phyloP scores from a whole-genome alignment of 2,113 vertebrate species.

The Ramphastos sulfuratus region DNA sequence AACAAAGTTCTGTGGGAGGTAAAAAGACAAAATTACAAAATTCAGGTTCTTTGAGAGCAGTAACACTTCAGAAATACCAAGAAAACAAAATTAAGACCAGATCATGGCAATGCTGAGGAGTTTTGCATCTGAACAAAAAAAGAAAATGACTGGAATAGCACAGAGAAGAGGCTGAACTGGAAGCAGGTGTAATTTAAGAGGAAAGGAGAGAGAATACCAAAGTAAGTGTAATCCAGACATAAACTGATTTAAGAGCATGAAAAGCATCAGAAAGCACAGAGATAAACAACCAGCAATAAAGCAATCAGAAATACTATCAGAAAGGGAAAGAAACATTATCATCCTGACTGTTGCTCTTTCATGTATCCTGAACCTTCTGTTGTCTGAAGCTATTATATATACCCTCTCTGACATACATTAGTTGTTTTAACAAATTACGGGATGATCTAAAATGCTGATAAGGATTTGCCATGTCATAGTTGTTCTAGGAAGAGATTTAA shows the following conservation, averaged over 20 bases:
- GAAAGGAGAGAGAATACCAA: background rate
- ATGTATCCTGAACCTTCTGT: background rate
- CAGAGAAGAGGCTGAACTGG: background rate
- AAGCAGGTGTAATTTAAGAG: background rate
- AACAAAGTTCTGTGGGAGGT: background rate
- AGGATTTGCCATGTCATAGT: background rate
- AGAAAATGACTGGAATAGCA: background rate
- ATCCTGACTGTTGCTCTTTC: background rate
- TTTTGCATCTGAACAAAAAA: background rate
- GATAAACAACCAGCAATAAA: background rate
- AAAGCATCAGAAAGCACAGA: background rate
- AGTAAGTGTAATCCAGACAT: background rate
- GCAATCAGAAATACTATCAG: background rate
- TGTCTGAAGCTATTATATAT: background rate
- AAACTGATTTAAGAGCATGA: background rate
- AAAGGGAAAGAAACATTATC: background rate
- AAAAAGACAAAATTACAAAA: background rate
- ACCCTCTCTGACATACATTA: background rate
- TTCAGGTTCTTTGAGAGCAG: background rate
- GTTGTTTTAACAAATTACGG: slow-evolving; percentile 14
- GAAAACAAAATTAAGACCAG: background rate
- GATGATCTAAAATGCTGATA: background rate
- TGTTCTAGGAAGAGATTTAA: background rate
- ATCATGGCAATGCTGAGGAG: background rate
- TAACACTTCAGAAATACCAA: background rate